Conservation (phyloP, 2,888 invertebrate species). For the Hanleya hanleyi region DNA sequence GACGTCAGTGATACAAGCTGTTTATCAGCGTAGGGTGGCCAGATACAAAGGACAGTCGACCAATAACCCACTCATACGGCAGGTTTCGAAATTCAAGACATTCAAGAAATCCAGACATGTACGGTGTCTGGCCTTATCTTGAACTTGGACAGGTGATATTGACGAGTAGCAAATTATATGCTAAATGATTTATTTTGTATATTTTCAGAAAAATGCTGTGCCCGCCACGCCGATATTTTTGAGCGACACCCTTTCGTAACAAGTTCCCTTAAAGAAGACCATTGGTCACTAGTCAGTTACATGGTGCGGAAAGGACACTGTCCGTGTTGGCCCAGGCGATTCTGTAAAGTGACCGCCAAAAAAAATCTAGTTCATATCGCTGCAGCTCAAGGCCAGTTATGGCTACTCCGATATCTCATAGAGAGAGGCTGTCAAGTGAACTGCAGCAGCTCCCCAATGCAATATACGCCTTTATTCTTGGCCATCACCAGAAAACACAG, state of each 20-base stretch:
- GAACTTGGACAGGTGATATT: too few relatives aligned
- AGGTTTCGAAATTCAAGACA: too few relatives aligned
- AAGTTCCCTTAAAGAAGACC: background rate
- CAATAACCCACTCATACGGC: too few relatives aligned
- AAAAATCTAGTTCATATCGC: background rate
- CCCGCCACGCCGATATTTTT: constrained; percentile 1
- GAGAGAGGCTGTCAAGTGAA: background rate
- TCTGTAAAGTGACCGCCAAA: background rate
- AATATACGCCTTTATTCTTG: background rate
- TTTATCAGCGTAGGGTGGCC: too few relatives aligned
- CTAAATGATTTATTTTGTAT: too few relatives aligned
- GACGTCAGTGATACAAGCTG: too few relatives aligned
- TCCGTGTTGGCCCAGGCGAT: background rate
- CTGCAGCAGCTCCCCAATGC: background rate
- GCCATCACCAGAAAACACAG: background rate
- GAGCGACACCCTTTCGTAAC: background rate
- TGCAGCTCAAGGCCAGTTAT: background rate
- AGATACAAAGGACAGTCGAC: too few relatives aligned
- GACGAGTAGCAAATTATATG: too few relatives aligned
- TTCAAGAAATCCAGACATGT: too few relatives aligned
- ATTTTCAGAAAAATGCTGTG: background rate
- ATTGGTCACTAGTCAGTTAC: constrained; percentile 8
- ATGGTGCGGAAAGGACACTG: background rate
- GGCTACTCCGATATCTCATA: background rate
- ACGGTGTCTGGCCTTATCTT: too few relatives aligned